These are phyloP conservation scores for Ophion costatus DNA, from an alignment of 2,888 invertebrate genomes.

Conservation along the genomic window DNA sequence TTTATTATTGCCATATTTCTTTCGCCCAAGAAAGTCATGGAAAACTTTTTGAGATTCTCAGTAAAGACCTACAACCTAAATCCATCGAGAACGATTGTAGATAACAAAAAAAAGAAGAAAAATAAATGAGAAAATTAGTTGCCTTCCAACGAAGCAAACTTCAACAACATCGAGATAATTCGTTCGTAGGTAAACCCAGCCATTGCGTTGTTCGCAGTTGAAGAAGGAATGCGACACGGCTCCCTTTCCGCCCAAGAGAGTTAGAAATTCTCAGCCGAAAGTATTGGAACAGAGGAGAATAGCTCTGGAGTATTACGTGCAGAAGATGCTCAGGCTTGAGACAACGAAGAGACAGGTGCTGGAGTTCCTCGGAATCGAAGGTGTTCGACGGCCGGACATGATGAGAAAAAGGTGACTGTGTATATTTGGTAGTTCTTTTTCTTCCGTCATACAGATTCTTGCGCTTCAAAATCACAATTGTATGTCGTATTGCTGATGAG, in stretches of 20 bases:
- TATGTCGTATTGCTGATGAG: neutral
- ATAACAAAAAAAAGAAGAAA: neutral
- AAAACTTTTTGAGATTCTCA: neutral
- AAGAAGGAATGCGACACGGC: conserved; percentile 85
- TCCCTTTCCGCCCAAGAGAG: conserved; percentile 86
- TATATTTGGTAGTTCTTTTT: neutral
- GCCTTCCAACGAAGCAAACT: too few relatives aligned
- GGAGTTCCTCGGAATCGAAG: conserved; percentile 83
- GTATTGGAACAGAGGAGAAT: conserved; percentile 85
- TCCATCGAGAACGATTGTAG: neutral
- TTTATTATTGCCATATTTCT: too few relatives aligned
- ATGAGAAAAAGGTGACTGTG: conserved; percentile 48
- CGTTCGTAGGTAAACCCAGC: neutral
- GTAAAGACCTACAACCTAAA: neutral
- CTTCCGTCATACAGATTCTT: neutral
- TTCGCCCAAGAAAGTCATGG: too few relatives aligned
- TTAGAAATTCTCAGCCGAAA: conserved; percentile 85
- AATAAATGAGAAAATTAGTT: neutral
- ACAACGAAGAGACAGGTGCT: conserved; percentile 83
- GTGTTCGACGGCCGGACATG: conserved; percentile 43
- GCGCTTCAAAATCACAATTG: neutral
- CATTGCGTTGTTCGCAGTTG: conserved; percentile 77
- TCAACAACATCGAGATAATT: neutral
- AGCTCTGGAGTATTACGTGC: conserved; percentile 85
- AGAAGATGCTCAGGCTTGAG: conserved; percentile 84